Evolutionary conservation across 2,888 invertebrate genomes (phyloP).

Genomic region (Trachelus troglodyta): DNA sequence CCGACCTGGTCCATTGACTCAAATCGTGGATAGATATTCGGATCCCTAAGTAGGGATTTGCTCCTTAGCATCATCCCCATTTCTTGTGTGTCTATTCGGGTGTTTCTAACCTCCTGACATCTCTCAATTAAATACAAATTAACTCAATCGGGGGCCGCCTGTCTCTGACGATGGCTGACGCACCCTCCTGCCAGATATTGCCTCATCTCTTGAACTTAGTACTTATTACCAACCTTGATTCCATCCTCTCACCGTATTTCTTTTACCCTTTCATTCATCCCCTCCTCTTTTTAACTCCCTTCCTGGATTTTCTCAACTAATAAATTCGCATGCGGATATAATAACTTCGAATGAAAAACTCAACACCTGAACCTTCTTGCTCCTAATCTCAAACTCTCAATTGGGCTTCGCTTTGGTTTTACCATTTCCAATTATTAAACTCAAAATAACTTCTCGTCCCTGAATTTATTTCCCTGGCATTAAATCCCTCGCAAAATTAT

Average conservation of each 20-base stretch:
- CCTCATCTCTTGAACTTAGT: too few relatives aligned
- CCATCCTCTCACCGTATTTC: neutral
- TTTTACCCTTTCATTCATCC: neutral
- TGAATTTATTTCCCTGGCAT: neutral
- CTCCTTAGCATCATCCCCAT: neutral
- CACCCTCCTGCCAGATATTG: neutral
- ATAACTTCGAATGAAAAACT: neutral
- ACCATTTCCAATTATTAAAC: neutral
- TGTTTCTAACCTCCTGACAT: neutral
- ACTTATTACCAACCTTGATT: too few relatives aligned
- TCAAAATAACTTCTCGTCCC: neutral
- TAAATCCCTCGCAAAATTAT: neutral
- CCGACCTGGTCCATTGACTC: neutral
- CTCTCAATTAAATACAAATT: neutral
- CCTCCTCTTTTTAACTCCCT: neutral
- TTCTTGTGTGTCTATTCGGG: neutral
- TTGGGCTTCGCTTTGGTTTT: neutral
- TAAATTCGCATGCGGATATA: neutral
- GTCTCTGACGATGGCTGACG: neutral
- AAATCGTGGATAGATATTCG: neutral
- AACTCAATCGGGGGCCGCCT: neutral
- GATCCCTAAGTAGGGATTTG: neutral
- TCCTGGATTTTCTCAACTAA: neutral
- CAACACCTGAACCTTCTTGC: neutral
- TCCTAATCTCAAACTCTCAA: neutral